phyloP scores from a whole-genome alignment of 2,888 invertebrate genomes.

The Calliphora vomitoria region DNA sequence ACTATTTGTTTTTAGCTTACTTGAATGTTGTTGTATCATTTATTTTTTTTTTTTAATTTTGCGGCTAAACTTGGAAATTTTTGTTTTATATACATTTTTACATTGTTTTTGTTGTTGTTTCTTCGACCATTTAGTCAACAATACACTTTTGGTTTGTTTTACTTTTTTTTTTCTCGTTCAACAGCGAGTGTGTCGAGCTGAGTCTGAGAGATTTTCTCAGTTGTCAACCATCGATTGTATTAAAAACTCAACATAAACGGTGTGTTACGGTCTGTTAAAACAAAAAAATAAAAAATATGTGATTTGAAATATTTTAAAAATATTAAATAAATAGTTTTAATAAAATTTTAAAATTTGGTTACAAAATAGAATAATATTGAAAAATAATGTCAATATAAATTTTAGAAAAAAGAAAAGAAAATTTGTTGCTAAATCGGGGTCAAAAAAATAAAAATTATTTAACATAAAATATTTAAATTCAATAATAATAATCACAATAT shows the following conservation, averaged over 20 bases:
- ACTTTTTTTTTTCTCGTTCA: conserved; percentile 6
- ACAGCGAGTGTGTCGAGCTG: conserved; percentile 3
- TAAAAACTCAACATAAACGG: conserved; percentile 60
- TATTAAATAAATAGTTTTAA: not conserved
- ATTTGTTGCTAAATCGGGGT: too few relatives aligned
- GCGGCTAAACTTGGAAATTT: conserved; percentile 43
- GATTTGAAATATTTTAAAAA: conserved; percentile 10
- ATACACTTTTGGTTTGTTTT: conserved; percentile 36
- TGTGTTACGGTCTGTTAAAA: conserved; percentile 42
- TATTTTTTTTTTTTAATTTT: conserved; percentile 14
- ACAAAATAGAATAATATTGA: not conserved
- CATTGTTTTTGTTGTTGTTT: conserved; percentile 32
- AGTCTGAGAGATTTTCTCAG: conserved; percentile 57
- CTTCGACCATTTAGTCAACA: conserved; percentile 37
- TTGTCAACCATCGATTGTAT: conserved; percentile 70
- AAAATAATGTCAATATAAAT: not conserved
- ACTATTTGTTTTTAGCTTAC: conserved; percentile 33
- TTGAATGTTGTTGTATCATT: conserved; percentile 1
- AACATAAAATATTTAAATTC: too few relatives aligned
- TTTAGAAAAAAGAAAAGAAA: too few relatives aligned
- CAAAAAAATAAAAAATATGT: conserved; percentile 40
- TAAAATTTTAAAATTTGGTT: not conserved
- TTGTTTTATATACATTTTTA: not conserved
- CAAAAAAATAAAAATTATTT: too few relatives aligned
- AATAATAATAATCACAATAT: too few relatives aligned